These are phyloP conservation scores for Cotesia typhae DNA, from an alignment of 1,140 invertebrate genomes.

Conservation along the genomic window DNA sequence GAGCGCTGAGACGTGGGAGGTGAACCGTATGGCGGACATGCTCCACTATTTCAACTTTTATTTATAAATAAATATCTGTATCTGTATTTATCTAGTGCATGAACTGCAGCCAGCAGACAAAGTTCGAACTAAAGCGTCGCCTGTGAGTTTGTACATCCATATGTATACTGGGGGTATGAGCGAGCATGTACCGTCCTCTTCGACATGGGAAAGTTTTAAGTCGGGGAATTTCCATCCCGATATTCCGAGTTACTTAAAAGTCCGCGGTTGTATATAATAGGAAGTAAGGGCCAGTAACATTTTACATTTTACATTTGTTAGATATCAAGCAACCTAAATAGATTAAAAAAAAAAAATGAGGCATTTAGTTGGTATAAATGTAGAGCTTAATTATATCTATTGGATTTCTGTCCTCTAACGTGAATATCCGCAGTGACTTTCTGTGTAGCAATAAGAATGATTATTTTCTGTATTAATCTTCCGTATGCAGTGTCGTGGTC, in stretches of 20 bases:
- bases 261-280: background rate
- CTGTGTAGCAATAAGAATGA: background rate
- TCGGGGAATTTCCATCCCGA: slow-evolving; percentile 10
- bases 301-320: background rate
- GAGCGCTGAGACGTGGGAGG: slow-evolving; percentile 3
- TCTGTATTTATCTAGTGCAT: too few relatives aligned
- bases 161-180: background rate
- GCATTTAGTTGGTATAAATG: background rate
- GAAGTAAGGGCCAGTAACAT: background rate
- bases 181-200: background rate
- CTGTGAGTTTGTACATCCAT: slow-evolving; percentile 18
- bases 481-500: slow-evolving; percentile 9
- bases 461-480: background rate
- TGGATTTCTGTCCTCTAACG: background rate
- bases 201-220: slow-evolving; percentile 12
- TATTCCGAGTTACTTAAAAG: slow-evolving; percentile 19
- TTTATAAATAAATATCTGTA: background rate
- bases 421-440: background rate
- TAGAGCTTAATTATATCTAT: background rate
- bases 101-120: background rate
- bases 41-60: slow-evolving; percentile 22
- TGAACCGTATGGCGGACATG: slow-evolving; percentile 15
- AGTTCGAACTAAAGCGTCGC: slow-evolving; percentile 1
- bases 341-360: background rate
- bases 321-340: background rate